These are phyloP conservation scores for Denticeps clupeoides DNA, from an alignment of 2,797 vertebrate species.

Conservation along the genomic window DNA sequence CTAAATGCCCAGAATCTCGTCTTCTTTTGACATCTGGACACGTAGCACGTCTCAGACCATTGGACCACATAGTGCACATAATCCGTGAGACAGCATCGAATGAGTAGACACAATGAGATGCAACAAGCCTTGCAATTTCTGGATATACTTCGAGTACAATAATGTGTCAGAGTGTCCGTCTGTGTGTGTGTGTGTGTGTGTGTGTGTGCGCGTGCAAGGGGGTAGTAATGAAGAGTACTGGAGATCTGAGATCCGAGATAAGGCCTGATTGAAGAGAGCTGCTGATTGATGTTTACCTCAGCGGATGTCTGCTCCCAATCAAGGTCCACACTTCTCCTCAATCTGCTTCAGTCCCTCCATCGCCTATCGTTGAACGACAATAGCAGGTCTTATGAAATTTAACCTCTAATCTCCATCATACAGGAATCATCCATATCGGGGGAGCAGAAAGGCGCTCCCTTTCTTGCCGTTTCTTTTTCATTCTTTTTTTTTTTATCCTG, in stretches of 20 bases:
- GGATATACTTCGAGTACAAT: no score
- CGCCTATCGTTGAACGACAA: neutral
- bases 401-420: no score
- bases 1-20: no score
- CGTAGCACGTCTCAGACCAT: no score
- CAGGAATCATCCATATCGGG: no score
- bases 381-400: no score
- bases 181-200: neutral
- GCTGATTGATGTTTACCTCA: slow-evolving; percentile 9
- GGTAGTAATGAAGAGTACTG: neutral
- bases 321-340: slow-evolving; percentile 1
- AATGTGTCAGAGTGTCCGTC: neutral
- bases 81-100: neutral
- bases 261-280: slow-evolving; percentile 12
- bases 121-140: no score
- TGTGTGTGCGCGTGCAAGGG: neutral
- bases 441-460: no score
- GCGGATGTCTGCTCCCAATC: slow-evolving; percentile 5
- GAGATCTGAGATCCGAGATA: slow-evolving; percentile 11
- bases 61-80: no score
- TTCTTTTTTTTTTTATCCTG: no score
- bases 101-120: neutral
- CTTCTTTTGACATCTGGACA: no score
- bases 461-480: no score
- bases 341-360: slow-evolving; percentile 16